Evolutionary conservation across 1,140 invertebrate species (phyloP).

Genomic region (Melanaphis sacchari): DNA sequence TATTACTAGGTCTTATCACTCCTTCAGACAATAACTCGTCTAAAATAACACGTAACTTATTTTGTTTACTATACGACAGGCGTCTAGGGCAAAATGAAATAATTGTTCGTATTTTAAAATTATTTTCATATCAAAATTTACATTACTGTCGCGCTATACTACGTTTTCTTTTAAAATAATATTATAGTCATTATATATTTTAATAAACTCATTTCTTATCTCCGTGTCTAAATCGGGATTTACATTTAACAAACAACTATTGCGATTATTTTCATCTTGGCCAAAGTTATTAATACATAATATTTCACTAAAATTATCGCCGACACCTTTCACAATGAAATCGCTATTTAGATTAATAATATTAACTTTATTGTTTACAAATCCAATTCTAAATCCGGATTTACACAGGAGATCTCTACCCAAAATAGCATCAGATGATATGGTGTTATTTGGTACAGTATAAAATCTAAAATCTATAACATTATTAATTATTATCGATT

Average conservation of each 20-base stretch:
- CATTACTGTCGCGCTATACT: rapidly evolving
- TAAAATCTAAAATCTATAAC: not conserved
- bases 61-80: not conserved
- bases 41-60: not conserved
- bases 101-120: not conserved
- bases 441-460: not conserved
- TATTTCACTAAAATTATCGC: not conserved
- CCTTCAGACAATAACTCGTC: not conserved
- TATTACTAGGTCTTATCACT: not conserved
- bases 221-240: not conserved
- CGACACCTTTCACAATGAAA: no score
- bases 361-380: not conserved
- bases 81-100: not conserved
- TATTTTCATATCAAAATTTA: not conserved
- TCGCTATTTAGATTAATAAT: not conserved
- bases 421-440: not conserved
- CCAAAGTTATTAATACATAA: not conserved
- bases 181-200: not conserved
- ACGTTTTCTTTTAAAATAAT: not conserved
- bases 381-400: not conserved
- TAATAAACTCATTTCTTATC: not conserved
- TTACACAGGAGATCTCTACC: not conserved
- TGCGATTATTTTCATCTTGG: not conserved
- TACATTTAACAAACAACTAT: not conserved
- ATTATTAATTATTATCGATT: not conserved